Conservation (phyloP, 2,888 invertebrate genomes). For the Eulithis prunata region DNA sequence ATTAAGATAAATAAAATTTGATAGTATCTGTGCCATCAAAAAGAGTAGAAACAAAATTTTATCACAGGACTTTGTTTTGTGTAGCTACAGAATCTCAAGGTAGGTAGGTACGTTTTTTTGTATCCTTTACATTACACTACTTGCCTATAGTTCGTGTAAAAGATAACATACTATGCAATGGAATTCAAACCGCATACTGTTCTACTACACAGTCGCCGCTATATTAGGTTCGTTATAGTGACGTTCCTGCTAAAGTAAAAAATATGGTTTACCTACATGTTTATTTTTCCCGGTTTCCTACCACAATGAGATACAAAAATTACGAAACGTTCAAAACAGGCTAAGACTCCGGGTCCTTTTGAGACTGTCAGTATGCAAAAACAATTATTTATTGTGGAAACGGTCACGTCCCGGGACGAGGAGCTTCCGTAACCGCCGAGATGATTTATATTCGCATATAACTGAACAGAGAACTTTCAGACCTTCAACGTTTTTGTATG, state of each 20-base stretch:
- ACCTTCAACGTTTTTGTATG: slow-evolving; percentile 41
- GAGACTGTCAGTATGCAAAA: slow-evolving; percentile 47
- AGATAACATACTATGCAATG: too few species aligned
- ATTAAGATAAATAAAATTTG: too few species aligned
- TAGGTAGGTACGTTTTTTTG: too few species aligned
- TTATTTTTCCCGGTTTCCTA: slow-evolving; percentile 1
- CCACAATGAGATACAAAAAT: slow-evolving; percentile 21
- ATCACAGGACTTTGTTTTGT: too few species aligned
- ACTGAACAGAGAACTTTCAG: slow-evolving; percentile 48
- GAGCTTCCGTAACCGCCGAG: slow-evolving; percentile 51
- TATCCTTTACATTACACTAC: too few species aligned
- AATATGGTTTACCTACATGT: background rate
- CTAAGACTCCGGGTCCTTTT: slow-evolving; percentile 36
- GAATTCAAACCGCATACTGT: too few species aligned
- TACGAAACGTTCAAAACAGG: slow-evolving; percentile 23
- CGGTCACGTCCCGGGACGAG: slow-evolving; percentile 48
- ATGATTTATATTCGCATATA: slow-evolving; percentile 59
- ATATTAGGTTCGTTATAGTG: too few species aligned
- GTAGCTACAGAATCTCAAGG: too few species aligned
- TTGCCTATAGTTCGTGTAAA: too few species aligned
- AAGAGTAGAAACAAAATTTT: too few species aligned
- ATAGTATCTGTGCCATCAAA: too few species aligned
- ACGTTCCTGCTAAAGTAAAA: background rate
- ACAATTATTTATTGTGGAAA: slow-evolving; percentile 56
- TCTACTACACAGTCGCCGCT: too few species aligned